Evolutionary conservation across 2,797 vertebrate genomes (phyloP).

Genomic region (Gila robusta): DNA sequence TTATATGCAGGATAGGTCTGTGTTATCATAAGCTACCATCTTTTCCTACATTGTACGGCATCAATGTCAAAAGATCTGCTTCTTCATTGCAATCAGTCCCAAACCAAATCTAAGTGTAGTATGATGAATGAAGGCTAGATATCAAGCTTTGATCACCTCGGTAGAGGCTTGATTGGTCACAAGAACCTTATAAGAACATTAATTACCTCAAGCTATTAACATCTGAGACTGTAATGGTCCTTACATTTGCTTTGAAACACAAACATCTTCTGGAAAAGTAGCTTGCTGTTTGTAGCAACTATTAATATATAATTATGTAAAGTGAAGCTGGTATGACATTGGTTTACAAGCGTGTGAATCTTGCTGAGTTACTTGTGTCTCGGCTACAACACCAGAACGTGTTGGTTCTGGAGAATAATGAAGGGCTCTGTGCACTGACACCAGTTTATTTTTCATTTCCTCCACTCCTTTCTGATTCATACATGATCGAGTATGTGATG

Average conservation of each 20-base stretch:
- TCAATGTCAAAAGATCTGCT: slow-evolving; percentile 32
- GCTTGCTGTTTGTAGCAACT: neutral
- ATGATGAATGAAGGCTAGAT: neutral
- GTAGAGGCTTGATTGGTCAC: neutral
- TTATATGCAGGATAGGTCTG: slow-evolving; percentile 25
- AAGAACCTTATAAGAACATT: slow-evolving; percentile 6
- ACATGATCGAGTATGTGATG: slow-evolving; percentile 61
- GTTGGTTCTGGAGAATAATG: slow-evolving; percentile 45
- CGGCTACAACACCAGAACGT: neutral
- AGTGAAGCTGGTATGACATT: neutral
- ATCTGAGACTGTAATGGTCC: neutral
- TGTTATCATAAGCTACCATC: slow-evolving; percentile 36
- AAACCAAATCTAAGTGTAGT: neutral
- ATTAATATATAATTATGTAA: neutral
- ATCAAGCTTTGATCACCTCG: neutral
- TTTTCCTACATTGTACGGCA: slow-evolving; percentile 32
- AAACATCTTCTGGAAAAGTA: slow-evolving; percentile 1
- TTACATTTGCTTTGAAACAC: neutral
- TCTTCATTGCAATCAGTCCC: neutral
- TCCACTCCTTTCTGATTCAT: slow-evolving; percentile 46
- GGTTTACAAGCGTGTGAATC: slow-evolving; percentile 14
- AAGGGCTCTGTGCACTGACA: slow-evolving; percentile 46
- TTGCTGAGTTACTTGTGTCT: neutral
- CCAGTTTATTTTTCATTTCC: slow-evolving; percentile 65
- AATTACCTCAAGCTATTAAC: neutral